Base-by-base conservation (phyloP, 2,888 invertebrate genomes). In the Ganaspis brasiliensis region DNA sequence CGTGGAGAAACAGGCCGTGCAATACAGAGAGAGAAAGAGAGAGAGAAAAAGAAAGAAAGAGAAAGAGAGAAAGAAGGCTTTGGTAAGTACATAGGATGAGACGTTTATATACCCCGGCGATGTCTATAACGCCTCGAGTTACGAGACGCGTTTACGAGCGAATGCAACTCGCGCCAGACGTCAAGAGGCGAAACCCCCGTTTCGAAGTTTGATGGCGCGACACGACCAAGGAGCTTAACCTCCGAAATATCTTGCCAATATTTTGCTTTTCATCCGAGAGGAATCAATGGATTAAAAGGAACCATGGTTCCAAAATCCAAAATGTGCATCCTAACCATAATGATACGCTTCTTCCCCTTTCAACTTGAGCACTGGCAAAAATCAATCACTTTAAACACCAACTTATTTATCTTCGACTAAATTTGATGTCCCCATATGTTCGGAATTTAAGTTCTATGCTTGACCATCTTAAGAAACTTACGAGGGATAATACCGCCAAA, bases 131-230 rank as follows among this genome's bases (percentile, higher is more conserved):
- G 88, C 89, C 88, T 89, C 88, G 89, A 91, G 90, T 91, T 91
- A 91, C 89, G 91, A 91, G 91, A 91, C 91, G 91, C 91, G 87
- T 91, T 91, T 91, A 91, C 91, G 91, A 91, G 88, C 90, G 87
- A 87, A 86, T 85, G 88, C 87, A 89, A 89, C 89, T 89, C 87
- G 87, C 89, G 87, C 87, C 88, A 87, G 88, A 87, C 89, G 87
- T 87, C 86, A 85, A 87, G 77, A 81, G 77, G 73, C 78, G 78
- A 74, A 79, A 79, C 78, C 79, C 82, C 84, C 79, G 83, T 81
- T 86, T 82, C 84, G 77, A 84, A 82, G 70, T 83, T 86, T 86
- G 81, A 84, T 85, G 84, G 83, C 83, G 83, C 82, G 83, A 81
- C 84, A 81, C 81, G 81, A 75, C 72, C 78, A 78, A 74, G 77